Conservation (phyloP, 1,140 invertebrate species). For the Caenorhabditis brenneri region DNA sequence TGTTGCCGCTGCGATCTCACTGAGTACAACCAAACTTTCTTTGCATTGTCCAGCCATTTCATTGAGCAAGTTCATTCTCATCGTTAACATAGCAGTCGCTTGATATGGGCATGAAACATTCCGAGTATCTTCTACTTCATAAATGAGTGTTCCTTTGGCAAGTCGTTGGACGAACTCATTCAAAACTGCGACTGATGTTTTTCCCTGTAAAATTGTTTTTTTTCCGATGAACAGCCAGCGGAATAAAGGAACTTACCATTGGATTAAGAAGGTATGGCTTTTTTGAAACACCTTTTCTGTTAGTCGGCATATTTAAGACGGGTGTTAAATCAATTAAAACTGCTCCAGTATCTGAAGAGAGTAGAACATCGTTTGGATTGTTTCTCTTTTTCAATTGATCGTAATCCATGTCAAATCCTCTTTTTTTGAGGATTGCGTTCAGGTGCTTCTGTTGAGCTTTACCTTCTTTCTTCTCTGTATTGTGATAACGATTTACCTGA, state of each 20-base stretch:
- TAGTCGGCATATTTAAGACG: neutral
- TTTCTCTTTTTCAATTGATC: conserved; percentile 19
- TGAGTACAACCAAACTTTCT: conserved; percentile 2
- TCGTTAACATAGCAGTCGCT: neutral
- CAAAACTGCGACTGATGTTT: neutral
- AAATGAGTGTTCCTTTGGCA: conserved; percentile 6
- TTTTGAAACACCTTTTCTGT: neutral
- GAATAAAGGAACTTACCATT: no score
- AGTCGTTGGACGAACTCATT: conserved; percentile 17
- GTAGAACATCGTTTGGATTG: neutral
- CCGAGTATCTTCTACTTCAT: conserved; percentile 9
- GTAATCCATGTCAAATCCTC: conserved; percentile 12
- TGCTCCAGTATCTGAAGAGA: neutral
- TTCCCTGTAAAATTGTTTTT: neutral
- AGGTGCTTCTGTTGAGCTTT: neutral
- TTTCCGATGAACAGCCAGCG: no score
- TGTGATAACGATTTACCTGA: neutral
- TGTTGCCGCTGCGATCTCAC: neutral
- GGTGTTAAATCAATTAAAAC: conserved; percentile 17
- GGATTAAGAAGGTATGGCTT: conserved; percentile 17
- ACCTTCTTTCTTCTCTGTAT: neutral
- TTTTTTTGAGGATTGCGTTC: neutral
- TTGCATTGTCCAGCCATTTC: conserved; percentile 3
- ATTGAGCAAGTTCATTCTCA: neutral
- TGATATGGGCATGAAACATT: neutral